Base-by-base conservation (phyloP, 2,888 invertebrate species). In the Torymus auratus region DNA sequence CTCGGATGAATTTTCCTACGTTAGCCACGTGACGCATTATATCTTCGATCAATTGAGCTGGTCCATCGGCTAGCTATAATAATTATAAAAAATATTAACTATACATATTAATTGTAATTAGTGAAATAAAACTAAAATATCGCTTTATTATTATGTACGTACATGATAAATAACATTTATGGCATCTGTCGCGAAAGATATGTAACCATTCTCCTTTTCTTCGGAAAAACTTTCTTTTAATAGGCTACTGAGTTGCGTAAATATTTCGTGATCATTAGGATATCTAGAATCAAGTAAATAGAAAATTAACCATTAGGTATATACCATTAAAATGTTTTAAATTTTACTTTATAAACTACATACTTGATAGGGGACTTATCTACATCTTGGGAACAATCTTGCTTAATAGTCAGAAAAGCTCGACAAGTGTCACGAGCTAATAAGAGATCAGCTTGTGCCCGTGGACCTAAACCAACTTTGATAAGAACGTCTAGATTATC, bases 401-500 rank as follows among this genome's bases (percentile, higher is more conserved):
- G 86, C 68, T 91, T 91, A n/a, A 92, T 91, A 83, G 93, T 92
- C 2, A 92, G 84, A 20, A 95, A 89, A 53, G 94, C 93, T 83
- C 92, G 89, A 84, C 94, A 95, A 0, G 93, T 92, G 69, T 93
- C 92, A 65, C 92, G 91, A 2, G 94, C 93, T 69, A 95, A 88
- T 11, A 92, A 88, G 83, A 93, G 91, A 87, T 94, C 92, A 1
- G 89, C 88, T 62, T 90, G 89, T 2, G 93, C 92, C 68, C 92
- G 87, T 53, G 91, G 88, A 14, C 92, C 94, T 14, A 97, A 92
- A 0, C 96, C 96, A 83, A 96, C 93, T 14, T 93, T 92, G 80
- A 96, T 93, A 65, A 98, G 93, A 5, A 96, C 92, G 83, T 94
- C 93, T 2, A 96, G 92, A 90, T 97, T 98, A 28, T 93, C 94